Evolutionary conservation across 1,140 invertebrate genomes (phyloP), one percentile per base, ranked within the genome.

Genomic region (Aphelenchoides besseyi): DNA sequence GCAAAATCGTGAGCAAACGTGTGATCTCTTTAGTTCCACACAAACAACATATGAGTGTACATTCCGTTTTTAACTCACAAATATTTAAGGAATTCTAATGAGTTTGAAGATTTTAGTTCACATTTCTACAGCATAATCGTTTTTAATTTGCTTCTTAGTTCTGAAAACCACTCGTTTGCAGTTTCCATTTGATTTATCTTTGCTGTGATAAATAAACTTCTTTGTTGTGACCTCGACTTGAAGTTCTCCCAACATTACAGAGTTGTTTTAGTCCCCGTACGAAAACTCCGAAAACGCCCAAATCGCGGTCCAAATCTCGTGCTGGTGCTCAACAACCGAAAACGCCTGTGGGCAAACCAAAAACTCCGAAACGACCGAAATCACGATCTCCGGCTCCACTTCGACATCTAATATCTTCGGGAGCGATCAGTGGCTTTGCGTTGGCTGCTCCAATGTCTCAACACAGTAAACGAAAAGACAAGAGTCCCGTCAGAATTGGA

Each of bases 221-320:
- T 37, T 37, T 66, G 16, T 37, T 36, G 8, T 66, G 12, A 26
- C 36, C 1, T 32, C n/a, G 63, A 32, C n/a, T 16, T 41, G 12
- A 2, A 66, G 36, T 23, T 18, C 55, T n/a, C 55, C 55, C n/a
- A 66, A 66, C 16, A 53, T 29, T 66, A 33, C 16, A 2, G 2
- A 66, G 1, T 36, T n/a, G 28, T 61, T 2, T 61, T 29, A 61
- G 30, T n/a, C 30, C 30, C 12, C 9, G 32, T 12, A 37, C 63
- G 30, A 66, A 66, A 66, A 66, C 63, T 29, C 63, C 63, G 18
- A 59, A 59, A 33, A 59, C 55, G 55, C 55, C 55, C 18, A 33
- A 28, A 8, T 59, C 55, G 12, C 5, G 18, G 3, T 35, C 63
- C n/a, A 66, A 66, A 66, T 32, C 63, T 2, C 63, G 12, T 16